phyloP scores from a whole-genome alignment of 2,113 vertebrate species.

The Albula goreensis region DNA sequence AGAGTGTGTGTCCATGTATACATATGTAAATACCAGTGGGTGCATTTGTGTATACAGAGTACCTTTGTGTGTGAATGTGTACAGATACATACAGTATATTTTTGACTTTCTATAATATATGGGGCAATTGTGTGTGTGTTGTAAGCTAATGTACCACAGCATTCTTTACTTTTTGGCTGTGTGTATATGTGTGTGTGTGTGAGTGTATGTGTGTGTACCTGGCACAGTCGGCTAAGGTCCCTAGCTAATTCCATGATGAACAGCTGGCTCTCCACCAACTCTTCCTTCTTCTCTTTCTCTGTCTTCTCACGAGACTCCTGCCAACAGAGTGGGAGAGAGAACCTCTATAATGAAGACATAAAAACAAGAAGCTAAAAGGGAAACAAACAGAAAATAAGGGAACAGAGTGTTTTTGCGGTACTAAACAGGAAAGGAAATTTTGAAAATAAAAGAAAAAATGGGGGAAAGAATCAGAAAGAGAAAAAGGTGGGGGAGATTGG shows the following conservation, averaged over 20 bases:
- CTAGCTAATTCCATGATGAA: conserved; percentile 68
- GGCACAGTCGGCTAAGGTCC: conserved; percentile 69
- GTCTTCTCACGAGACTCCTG: conserved; percentile 66
- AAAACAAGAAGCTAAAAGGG: background rate
- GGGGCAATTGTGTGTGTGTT: conserved; percentile 8
- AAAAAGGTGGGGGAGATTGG: background rate
- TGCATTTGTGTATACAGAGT: background rate
- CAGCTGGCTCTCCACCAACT: conserved; percentile 69
- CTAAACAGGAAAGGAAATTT: background rate
- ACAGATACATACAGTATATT: background rate
- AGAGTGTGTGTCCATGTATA: background rate
- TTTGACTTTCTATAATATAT: background rate
- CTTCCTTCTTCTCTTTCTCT: conserved; percentile 59
- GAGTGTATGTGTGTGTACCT: conserved; percentile 52
- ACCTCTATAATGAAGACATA: background rate
- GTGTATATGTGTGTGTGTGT: background rate
- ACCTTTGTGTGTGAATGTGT: background rate
- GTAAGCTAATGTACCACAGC: background rate
- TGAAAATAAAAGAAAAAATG: no score
- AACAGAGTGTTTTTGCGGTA: background rate
- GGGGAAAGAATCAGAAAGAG: background rate
- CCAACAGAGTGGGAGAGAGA: background rate
- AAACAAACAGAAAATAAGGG: background rate
- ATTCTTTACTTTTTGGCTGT: background rate
- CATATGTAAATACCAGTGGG: background rate